Evolutionary conservation across 2,797 vertebrate species (phyloP), one percentile per base, ranked within the genome.

Genomic region (Pteronotus mesoamericanus): DNA sequence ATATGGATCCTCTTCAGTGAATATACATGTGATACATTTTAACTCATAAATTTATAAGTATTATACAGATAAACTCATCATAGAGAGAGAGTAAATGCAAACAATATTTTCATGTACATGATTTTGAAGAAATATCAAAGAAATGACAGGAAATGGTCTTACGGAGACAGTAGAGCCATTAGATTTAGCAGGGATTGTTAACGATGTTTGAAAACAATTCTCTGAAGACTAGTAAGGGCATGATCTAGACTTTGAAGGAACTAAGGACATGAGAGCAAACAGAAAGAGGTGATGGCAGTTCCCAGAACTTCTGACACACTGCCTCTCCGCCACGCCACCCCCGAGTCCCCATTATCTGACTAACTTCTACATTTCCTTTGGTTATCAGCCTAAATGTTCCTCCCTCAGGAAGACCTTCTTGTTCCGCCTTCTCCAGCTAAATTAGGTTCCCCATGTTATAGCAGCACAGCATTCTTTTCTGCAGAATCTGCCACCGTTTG

Each of bases 121-220:
- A 74, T 55, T 96, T 94, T 80, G 74, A 92, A 94, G 71, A 89
- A 82, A 86, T 91, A 34, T 57, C 37, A 66, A 92, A 72, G 37
- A 88, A 75, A 55, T 88, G n/a, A 64, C 22, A 84, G n/a, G 61
- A 82, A 84, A 34, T 75, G n/a, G n/a, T 39, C 37, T 89, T 64
- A 0, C 48, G 21, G 61, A 15, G 48, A 12, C 44, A 16, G 16
- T 21, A 46, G n/a, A 74, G 44, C 75, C 44, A 64, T 94, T 44
- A 26, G 26, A 74, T 87, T 86, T 89, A 61, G 29, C 80, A 64
- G 32, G 29, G 48, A 55, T 78, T 93, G 18, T 75, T 75, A 37
- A 3, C 61, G 44, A 79, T 78, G 2, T 57, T 83, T 95, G 66
- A 75, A 96, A 94, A 92, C n/a, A 44, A 57, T 39, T 71, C 93